Base-by-base conservation (phyloP, 2,888 invertebrate genomes). In the Eustalomyia histrio region DNA sequence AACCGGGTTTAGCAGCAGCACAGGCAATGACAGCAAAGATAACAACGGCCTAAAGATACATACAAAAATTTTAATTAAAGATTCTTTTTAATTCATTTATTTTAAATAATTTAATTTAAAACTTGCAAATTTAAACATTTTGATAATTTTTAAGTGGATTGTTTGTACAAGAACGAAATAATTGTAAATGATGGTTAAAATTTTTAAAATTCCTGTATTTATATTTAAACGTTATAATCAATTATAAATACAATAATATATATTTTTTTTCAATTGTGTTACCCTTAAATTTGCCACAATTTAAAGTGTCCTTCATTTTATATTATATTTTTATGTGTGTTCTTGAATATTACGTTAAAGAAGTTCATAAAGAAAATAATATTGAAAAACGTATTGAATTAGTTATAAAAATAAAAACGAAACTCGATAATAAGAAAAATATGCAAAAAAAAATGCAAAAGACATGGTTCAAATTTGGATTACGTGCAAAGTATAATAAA, bases 1-100 rank as follows among this genome's bases (percentile, higher is more conserved):
- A n/a, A n/a, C 88, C 88, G 14, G 89, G 88, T 76, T 89, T 89
- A 68, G 89, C 90, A 53, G 87, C 85, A 35, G 80, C 87, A 53
- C 86, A 83, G 75, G 87, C 88, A 71, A 88, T 82, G 75, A 88
- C 75, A 65, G 87, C 88, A 84, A 86, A 83, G 63, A 89, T 83
- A 58, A 86, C 85, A 84, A 85, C 84, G n/a, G 65, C 65, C 76
- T 76, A 6, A 6, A 24, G 35, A 50, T 24, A n/a, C n/a, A n/a
- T n/a, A n/a, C n/a, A n/a, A n/a, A n/a, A n/a, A n/a, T n/a, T n/a
- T n/a, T n/a, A n/a, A n/a, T n/a, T n/a, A n/a, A n/a, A n/a, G n/a
- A n/a, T n/a, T n/a, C n/a, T n/a, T n/a, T n/a, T n/a, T n/a, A n/a
- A n/a, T n/a, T n/a, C n/a, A n/a, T n/a, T n/a, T n/a, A n/a, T n/a